Evolutionary conservation across 2,113 vertebrate species (phyloP), one percentile per base, ranked within the genome.

Genomic region (Ceratotherium simum): DNA sequence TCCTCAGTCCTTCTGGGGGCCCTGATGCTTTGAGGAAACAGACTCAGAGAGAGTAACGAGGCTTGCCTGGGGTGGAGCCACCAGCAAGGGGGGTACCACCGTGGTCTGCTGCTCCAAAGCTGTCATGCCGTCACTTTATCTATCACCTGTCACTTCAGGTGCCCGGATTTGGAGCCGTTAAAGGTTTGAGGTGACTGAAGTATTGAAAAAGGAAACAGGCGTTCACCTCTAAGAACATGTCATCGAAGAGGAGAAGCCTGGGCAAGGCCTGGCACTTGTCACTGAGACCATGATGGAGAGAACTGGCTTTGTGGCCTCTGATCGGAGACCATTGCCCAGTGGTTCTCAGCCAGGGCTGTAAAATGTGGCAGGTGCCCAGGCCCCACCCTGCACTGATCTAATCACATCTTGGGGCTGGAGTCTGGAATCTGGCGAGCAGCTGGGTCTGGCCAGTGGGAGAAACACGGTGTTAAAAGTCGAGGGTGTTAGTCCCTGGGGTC

Each of bases 401-500:
- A 0, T 23, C 12, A 0, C 67, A 16, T 20, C 58, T 73, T n/a
- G 27, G 17, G 48, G 14, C 60, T 12, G 78, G 64, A 89, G 51
- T 36, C 51, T 76, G 27, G 81, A 23, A 8, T 33, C 73, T 0
- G 9, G 29, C 1, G 4, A 25, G 0, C 21, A 39, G 33, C 4
- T 1, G 20, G 48, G 36, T 3, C 36, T 3, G 36, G 20, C 39
- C 0, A 0, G 1, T 31, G 60, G 51, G 25, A 27, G 65, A 33
- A 31, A 6, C 0, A 0, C 0, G 0, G 5, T 31, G n/a, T 23
- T 5, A 3, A 60, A 10, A 9, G 8, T 62, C 0, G 1, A 62
- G 56, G 46, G 29, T 14, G 17, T 54, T 3, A 1, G 17, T 11
- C 8, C 65, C 5, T 0, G 17, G 7, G 1, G 3, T n/a, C 31